Percentiles rank a stretch among this genome's conserved stretches.
These are phyloP conservation scores for Ostrea edulis DNA, from an alignment of 1,140 invertebrate species.

Conservation along the genomic window DNA sequence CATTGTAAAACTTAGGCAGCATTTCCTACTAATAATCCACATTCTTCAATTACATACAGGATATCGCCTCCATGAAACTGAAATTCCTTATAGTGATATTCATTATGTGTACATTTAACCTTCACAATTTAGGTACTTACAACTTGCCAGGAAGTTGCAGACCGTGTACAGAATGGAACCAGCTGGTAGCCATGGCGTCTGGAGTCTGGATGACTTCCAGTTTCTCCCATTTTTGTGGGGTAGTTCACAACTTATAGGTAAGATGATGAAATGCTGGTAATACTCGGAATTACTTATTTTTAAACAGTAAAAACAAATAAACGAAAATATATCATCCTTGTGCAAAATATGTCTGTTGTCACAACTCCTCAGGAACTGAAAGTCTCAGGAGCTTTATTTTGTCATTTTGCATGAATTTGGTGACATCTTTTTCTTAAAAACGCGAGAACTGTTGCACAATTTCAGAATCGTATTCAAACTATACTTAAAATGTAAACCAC, in stretches of 20 bases:
- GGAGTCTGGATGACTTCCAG: slow-evolving; percentile 99
- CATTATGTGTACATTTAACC: slow-evolving; percentile 60
- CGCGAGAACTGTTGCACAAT: too few relatives aligned
- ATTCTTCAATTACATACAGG: background rate
- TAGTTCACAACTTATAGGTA: slow-evolving; percentile 95
- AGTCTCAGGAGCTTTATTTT: too few relatives aligned
- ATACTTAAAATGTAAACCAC: too few relatives aligned
- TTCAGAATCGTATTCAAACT: too few relatives aligned
- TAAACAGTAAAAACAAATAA: too few relatives aligned
- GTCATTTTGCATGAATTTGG: too few relatives aligned
- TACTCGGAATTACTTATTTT: too few relatives aligned
- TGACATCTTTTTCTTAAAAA: too few relatives aligned
- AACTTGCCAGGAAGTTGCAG: slow-evolving; percentile 91
- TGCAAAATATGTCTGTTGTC: too few relatives aligned
- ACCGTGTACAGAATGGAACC: slow-evolving; percentile 98
- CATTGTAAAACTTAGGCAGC: background rate
- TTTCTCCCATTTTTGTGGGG: slow-evolving; percentile 99
- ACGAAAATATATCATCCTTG: too few relatives aligned
- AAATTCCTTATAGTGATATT: background rate
- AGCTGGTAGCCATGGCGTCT: slow-evolving; percentile 98
- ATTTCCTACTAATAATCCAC: background rate
- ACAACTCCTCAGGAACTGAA: too few relatives aligned
- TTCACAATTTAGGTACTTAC: slow-evolving; percentile 87
- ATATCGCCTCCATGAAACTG: background rate
- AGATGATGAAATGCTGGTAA: slow-evolving; percentile 3